Evolutionary conservation across 2,888 invertebrate species (phyloP).

Genomic region (Omphaloscelis lunosa): DNA sequence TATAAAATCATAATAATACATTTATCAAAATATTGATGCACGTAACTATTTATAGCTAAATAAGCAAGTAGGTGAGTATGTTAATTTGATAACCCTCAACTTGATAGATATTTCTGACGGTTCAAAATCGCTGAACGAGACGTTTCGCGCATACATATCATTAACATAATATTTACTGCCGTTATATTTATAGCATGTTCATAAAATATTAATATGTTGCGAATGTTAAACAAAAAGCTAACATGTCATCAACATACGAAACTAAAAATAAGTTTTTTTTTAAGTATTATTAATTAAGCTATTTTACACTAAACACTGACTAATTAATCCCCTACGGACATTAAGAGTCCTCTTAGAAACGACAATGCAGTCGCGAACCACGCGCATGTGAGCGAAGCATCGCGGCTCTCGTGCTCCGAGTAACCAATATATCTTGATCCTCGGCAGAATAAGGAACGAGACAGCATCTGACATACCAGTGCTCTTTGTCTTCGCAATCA

Average conservation of each 20-base stretch:
- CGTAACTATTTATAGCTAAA: neutral
- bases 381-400: slow-evolving; percentile 10
- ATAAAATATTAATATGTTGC: neutral
- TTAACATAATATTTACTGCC: neutral
- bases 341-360: slow-evolving; percentile 1
- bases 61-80: neutral
- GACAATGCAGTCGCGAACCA: slow-evolving; percentile 26
- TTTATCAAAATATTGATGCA: slow-evolving; percentile 22
- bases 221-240: neutral
- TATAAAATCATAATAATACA: slow-evolving; percentile 17
- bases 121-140: neutral
- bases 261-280: neutral
- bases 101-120: slow-evolving; percentile 12
- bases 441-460: neutral
- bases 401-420: slow-evolving; percentile 6
- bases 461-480: neutral
- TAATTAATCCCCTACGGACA: neutral
- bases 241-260: neutral
- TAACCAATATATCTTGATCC: slow-evolving; percentile 28
- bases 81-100: slow-evolving; percentile 8
- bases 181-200: neutral
- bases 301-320: neutral
- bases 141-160: neutral
- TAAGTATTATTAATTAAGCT: neutral
- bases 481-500: slow-evolving; percentile 9